A percentile compares a stretch with the other conserved stretches of the same genome.
phyloP scores from a whole-genome alignment of 1,140 invertebrate genomes.

The Drosophila carrolli region DNA sequence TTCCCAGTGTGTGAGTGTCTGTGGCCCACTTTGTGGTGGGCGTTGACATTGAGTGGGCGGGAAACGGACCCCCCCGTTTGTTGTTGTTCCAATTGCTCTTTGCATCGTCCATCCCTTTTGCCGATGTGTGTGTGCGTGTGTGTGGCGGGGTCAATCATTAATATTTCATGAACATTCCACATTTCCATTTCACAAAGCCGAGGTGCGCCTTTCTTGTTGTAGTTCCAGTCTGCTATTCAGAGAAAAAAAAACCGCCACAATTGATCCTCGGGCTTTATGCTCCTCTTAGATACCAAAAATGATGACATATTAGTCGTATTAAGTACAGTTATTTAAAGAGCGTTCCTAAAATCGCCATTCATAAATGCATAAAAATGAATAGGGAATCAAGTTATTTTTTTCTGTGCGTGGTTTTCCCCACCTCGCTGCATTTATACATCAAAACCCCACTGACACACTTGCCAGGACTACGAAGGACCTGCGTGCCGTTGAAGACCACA shows the following conservation, averaged over 20 bases:
- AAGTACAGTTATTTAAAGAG: too few species aligned
- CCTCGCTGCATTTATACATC: conserved; percentile 35
- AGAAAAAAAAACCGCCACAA: not conserved
- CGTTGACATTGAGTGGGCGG: conserved; percentile 65
- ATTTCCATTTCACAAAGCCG: conserved; percentile 65
- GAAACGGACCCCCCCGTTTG: conserved; percentile 13
- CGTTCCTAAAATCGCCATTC: too few species aligned
- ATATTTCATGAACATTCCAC: conserved; percentile 83
- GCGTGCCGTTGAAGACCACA: conserved; percentile 51
- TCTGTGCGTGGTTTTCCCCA: not conserved
- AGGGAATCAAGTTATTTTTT: not conserved
- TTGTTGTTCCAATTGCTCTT: conserved; percentile 35
- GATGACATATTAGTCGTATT: too few species aligned
- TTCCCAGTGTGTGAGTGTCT: conserved; percentile 30
- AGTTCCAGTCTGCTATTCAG: conserved; percentile 11
- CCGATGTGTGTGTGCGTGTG: conserved; percentile 1
- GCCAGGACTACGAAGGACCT: conserved; percentile 44
- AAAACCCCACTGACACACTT: conserved; percentile 53
- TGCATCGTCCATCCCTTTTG: conserved; percentile 35
- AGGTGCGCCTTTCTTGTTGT: conserved; percentile 41
- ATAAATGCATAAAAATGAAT: too few species aligned
- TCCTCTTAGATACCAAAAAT: too few species aligned
- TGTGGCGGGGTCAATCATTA: conserved; percentile 72
- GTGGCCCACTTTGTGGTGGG: conserved; percentile 61
- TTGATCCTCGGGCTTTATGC: not conserved